phyloP scores from a whole-genome alignment of 2,797 vertebrate species.

The Acanthurus leucopareius region DNA sequence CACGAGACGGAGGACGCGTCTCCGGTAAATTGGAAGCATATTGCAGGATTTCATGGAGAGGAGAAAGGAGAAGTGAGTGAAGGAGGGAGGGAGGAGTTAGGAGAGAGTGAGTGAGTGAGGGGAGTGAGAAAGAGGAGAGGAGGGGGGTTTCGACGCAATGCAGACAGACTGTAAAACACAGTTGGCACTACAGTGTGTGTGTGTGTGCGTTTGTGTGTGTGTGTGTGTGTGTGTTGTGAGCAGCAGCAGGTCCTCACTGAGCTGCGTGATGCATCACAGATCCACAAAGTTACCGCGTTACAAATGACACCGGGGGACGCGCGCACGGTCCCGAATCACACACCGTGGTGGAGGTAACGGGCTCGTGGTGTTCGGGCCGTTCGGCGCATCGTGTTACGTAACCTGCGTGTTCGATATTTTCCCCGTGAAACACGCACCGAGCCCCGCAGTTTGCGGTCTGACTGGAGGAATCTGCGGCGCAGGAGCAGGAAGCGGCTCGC shows the following conservation, averaged over 20 bases:
- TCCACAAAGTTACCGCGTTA: no score
- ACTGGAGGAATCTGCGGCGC: slow-evolving; percentile 27
- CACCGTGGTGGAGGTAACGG: no score
- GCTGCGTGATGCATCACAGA: not conserved
- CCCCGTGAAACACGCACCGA: not conserved
- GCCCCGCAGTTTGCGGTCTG: not conserved
- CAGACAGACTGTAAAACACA: slow-evolving; percentile 85
- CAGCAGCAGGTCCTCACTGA: not conserved
- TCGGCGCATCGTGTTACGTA: slow-evolving; percentile 18
- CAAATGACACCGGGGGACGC: no score
- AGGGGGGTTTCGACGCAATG: slow-evolving; percentile 85
- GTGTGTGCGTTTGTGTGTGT: not conserved
- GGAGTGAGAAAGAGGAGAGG: slow-evolving; percentile 18
- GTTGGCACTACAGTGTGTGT: slow-evolving; percentile 53
- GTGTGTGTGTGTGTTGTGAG: not conserved
- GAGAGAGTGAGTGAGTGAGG: slow-evolving; percentile 21
- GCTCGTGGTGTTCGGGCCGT: no score
- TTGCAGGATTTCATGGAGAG: slow-evolving; percentile 74
- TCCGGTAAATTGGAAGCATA: slow-evolving; percentile 69
- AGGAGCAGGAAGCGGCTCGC: slow-evolving; percentile 15
- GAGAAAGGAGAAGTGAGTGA: slow-evolving; percentile 42
- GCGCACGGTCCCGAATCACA: no score
- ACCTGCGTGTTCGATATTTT: not conserved
- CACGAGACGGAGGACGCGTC: slow-evolving; percentile 34
- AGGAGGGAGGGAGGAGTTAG: slow-evolving; percentile 45